These are phyloP conservation scores for Meleagris gallopavo DNA, from an alignment of 2,113 vertebrate genomes.

Conservation along the genomic window DNA sequence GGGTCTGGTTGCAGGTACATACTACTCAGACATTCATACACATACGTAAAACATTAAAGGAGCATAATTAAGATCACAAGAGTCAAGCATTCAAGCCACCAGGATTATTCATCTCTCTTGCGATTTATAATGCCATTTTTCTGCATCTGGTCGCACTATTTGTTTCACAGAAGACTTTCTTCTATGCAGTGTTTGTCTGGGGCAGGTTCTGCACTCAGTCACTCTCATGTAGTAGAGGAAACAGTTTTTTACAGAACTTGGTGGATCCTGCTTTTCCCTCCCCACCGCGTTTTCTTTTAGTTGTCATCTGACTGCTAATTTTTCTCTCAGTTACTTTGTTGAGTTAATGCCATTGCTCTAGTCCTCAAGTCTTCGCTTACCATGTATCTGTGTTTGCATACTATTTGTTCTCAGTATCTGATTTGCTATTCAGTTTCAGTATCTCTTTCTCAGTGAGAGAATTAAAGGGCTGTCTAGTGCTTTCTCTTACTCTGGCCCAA, in stretches of 20 bases:
- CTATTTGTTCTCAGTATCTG: background rate
- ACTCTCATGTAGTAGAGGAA: rapidly evolving
- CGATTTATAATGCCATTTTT: background rate
- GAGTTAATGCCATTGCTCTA: background rate
- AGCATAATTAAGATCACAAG: background rate
- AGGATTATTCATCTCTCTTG: background rate
- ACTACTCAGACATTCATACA: background rate
- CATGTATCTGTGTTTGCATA: background rate
- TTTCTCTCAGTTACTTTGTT: background rate
- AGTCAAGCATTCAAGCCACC: background rate
- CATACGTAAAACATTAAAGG: background rate
- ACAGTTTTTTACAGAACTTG: background rate
- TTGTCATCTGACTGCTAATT: background rate
- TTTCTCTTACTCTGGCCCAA: background rate
- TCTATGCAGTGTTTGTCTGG: background rate
- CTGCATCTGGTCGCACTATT: background rate
- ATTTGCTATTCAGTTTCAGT: background rate
- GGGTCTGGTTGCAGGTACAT: background rate
- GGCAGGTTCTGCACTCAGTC: background rate
- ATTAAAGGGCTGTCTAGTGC: background rate
- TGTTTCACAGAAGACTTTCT: background rate
- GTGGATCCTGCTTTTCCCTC: background rate
- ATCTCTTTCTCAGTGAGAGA: background rate
- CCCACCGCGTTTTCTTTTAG: background rate
- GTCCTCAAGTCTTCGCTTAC: background rate